phyloP scores from a whole-genome alignment of 2,888 invertebrate species.

The Noctua janthina region DNA sequence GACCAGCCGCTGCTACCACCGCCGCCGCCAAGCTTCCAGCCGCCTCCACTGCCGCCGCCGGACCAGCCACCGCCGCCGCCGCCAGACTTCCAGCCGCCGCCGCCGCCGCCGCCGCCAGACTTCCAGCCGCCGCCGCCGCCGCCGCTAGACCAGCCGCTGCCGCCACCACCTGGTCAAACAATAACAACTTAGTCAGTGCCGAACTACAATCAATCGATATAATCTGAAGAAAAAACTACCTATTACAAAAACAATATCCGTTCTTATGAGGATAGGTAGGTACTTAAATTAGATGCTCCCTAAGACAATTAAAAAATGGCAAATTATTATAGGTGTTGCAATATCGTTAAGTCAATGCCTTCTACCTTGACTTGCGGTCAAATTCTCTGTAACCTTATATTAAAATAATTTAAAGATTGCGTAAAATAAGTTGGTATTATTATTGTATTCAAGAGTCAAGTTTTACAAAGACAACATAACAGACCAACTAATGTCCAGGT shows the following conservation, averaged over 20 bases:
- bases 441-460: constrained; percentile 25
- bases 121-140: constrained; percentile 66
- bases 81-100: constrained; percentile 58
- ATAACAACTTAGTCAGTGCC: constrained; percentile 2
- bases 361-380: constrained; percentile 56
- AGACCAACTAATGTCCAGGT: constrained; percentile 48
- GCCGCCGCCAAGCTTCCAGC: constrained; percentile 75
- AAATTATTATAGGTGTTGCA: constrained; percentile 19
- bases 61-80: constrained; percentile 63
- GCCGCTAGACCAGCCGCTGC: constrained; percentile 56
- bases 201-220: background rate
- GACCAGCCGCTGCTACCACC: constrained; percentile 70
- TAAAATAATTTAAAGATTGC: constrained; percentile 57
- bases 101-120: constrained; percentile 68
- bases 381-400: constrained; percentile 23
- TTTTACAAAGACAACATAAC: constrained; percentile 43
- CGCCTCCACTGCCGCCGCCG: constrained; percentile 72
- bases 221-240: background rate
- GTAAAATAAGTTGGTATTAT: constrained; percentile 36
- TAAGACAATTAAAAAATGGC: constrained; percentile 6
- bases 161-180: constrained; percentile 70
- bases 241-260: too few relatives aligned
- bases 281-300: background rate
- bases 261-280: background rate
- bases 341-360: constrained; percentile 36